Conservation (phyloP, 2,797 vertebrate species). For the Periparus ater region DNA sequence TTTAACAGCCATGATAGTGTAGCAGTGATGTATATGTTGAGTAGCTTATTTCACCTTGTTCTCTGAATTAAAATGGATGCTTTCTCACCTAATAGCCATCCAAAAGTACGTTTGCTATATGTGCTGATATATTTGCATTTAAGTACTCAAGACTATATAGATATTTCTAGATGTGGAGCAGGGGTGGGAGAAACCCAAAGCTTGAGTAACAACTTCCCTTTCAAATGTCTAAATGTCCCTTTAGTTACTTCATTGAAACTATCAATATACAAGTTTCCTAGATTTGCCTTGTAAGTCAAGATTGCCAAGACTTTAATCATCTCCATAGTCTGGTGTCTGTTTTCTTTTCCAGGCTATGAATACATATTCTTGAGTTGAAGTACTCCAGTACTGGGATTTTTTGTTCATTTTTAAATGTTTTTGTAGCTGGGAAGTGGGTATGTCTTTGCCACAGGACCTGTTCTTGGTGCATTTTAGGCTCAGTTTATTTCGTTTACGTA, state of each 20-base stretch:
- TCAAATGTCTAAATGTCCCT: background rate
- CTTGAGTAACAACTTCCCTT: background rate
- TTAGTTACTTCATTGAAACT: background rate
- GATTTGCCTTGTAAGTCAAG: background rate
- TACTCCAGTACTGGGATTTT: background rate
- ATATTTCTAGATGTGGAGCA: background rate
- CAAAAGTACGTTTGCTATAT: background rate
- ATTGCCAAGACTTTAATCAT: background rate
- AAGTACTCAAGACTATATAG: background rate
- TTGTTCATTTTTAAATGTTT: background rate
- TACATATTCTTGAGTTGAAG: background rate
- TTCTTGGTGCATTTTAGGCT: background rate
- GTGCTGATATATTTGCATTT: background rate
- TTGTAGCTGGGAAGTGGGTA: background rate
- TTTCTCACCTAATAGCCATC: background rate
- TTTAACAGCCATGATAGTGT: background rate
- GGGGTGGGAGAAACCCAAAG: background rate
- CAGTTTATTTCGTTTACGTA: background rate
- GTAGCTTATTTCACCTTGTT: background rate
- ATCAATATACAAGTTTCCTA: background rate
- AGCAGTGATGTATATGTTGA: background rate
- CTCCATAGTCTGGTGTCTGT: background rate
- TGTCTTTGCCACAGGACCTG: background rate
- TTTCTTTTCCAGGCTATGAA: background rate
- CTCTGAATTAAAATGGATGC: background rate